A percentile compares a stretch with the other conserved stretches of the same genome.
These are phyloP conservation scores for Chouioia cunea DNA, from an alignment of 2,888 invertebrate species.

Conservation along the genomic window DNA sequence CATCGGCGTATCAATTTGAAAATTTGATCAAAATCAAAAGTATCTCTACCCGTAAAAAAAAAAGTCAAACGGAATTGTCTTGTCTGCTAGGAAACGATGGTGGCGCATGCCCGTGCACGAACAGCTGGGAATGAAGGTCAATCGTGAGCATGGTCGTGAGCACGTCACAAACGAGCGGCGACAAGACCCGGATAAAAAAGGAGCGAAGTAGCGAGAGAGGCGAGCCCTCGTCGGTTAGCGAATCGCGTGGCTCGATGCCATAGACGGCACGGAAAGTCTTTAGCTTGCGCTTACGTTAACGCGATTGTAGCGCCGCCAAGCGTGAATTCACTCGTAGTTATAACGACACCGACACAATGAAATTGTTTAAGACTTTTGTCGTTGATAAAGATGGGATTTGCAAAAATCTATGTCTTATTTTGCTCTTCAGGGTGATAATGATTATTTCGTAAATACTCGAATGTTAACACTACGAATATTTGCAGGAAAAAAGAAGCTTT, in stretches of 20 bases:
- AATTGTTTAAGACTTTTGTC: too few relatives aligned
- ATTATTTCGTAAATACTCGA: too few relatives aligned
- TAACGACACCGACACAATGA: too few relatives aligned
- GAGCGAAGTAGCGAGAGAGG: too few relatives aligned
- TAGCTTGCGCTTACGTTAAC: background rate
- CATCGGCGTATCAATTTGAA: too few relatives aligned
- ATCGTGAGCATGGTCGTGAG: conserved; percentile 48
- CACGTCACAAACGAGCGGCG: conserved; percentile 56
- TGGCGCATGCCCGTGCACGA: conserved; percentile 50
- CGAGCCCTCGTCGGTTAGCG: conserved; percentile 58
- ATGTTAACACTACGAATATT: too few relatives aligned
- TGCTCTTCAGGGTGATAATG: too few relatives aligned
- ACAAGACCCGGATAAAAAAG: background rate
- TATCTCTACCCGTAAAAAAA: conserved; percentile 11
- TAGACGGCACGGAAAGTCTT: background rate
- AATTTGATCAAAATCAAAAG: too few relatives aligned
- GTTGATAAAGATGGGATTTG: too few relatives aligned
- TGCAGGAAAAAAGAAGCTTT: too few relatives aligned
- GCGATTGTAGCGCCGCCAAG: conserved; percentile 15
- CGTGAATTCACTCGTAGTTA: background rate
- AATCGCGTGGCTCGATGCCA: conserved; percentile 49
- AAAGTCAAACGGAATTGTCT: too few relatives aligned
- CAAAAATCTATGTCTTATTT: too few relatives aligned
- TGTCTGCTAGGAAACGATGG: conserved; percentile 14
- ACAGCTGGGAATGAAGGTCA: conserved; percentile 63